Percentiles rank a stretch among this genome's conserved stretches.
phyloP scores from a whole-genome alignment of 2,797 vertebrate species.

The Sparus aurata region DNA sequence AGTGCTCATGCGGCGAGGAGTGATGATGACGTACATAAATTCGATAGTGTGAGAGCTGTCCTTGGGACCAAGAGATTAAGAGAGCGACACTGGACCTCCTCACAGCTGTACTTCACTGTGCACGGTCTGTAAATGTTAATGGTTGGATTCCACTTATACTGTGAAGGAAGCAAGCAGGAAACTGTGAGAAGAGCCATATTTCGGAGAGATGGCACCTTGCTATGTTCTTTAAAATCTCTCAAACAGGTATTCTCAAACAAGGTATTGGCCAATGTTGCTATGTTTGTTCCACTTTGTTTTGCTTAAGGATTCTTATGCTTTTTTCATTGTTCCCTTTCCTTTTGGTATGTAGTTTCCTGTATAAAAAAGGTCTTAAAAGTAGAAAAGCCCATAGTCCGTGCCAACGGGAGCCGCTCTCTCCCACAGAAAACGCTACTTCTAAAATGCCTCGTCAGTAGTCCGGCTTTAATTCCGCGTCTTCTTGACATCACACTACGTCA shows the following conservation, averaged over 20 bases:
- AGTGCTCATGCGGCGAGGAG: constrained; percentile 1
- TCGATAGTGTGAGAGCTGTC: constrained; percentile 9
- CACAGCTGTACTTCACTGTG: not conserved
- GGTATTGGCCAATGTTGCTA: not conserved
- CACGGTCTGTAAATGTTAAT: constrained; percentile 12
- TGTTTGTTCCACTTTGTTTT: not conserved
- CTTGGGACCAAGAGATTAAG: constrained; percentile 14
- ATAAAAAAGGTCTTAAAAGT: no score
- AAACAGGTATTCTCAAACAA: no score
- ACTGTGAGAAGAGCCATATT: not conserved
- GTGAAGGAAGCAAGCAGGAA: not conserved
- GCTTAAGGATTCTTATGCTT: not conserved
- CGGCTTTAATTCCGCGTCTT: no score
- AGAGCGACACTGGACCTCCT: not conserved
- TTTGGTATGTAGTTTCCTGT: no score
- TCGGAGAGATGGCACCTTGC: not conserved
- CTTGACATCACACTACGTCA: no score
- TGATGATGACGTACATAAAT: constrained; percentile 1
- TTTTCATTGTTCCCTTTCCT: no score
- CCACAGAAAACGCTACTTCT: no score
- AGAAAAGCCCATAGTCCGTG: no score
- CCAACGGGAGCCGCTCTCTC: no score
- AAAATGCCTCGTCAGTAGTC: no score
- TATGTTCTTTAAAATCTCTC: not conserved
- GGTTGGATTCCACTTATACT: not conserved